phyloP scores from a whole-genome alignment of 2,888 invertebrate genomes.

The Folsomia manolachei region DNA sequence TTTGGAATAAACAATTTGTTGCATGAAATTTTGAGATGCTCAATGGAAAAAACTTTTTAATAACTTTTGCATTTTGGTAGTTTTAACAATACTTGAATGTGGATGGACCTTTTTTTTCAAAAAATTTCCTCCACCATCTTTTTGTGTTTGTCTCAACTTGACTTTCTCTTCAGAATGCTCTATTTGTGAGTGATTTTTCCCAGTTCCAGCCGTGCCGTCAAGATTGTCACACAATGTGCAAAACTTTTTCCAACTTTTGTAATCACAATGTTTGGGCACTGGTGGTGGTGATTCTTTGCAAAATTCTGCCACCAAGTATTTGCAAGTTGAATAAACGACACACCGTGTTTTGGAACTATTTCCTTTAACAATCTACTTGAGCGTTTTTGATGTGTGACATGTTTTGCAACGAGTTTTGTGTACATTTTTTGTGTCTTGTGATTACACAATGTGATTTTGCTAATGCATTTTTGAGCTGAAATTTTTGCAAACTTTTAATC shows the following conservation, averaged over 20 bases:
- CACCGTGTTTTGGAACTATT: not conserved
- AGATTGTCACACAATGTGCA: not conserved
- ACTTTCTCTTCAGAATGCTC: not conserved
- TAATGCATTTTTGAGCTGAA: slow-evolving; percentile 18
- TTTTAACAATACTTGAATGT: not conserved
- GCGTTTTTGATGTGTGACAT: not conserved
- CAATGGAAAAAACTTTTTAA: not conserved
- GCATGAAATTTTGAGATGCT: slow-evolving; percentile 5
- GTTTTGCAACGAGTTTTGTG: not conserved
- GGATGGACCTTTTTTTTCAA: not conserved
- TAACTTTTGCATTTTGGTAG: slow-evolving; percentile 18
- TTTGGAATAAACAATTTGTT: slow-evolving; percentile 1
- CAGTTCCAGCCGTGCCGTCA: not conserved
- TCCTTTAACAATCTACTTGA: not conserved
- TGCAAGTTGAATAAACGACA: not conserved
- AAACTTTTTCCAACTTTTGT: not conserved
- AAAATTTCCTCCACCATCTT: not conserved
- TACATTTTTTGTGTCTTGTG: not conserved
- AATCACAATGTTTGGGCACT: not conserved
- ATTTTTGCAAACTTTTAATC: slow-evolving; percentile 7
- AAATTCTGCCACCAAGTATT: not conserved
- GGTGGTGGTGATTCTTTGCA: not conserved
- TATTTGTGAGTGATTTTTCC: slow-evolving; percentile 7
- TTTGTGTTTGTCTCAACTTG: not conserved
- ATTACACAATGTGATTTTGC: not conserved